Evolutionary conservation across 2,888 invertebrate species (phyloP).

Genomic region (Malthinus seriepunctatus): DNA sequence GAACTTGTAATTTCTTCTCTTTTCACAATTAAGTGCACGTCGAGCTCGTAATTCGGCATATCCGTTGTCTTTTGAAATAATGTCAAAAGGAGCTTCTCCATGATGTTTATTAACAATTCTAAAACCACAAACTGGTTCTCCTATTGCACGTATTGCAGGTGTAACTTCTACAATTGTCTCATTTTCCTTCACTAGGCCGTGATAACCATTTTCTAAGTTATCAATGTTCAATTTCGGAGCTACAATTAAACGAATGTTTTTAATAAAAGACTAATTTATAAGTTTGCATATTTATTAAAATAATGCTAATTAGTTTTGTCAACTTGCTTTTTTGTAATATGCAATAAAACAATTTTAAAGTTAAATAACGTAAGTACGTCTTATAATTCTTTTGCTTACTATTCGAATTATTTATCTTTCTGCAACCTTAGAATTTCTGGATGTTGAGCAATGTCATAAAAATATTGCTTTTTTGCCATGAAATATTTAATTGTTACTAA

Average conservation of each 20-base stretch:
- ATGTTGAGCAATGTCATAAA: no score
- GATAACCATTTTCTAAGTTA: conserved; percentile 86
- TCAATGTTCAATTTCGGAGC: conserved; percentile 76
- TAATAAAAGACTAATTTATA: no score
- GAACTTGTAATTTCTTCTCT: conserved; percentile 92
- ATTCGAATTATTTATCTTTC: no score
- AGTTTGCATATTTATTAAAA: no score
- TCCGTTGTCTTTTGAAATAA: conserved; percentile 59
- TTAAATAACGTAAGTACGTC: no score
- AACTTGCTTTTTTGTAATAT: no score
- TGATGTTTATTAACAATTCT: conserved; percentile 90
- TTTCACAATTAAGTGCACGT: conserved; percentile 89
- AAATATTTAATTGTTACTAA: no score
- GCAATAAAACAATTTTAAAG: no score
- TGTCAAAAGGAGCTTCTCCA: conserved; percentile 86
- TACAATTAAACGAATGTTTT: conserved; percentile 50
- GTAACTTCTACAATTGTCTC: conserved; percentile 91
- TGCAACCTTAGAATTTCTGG: no score
- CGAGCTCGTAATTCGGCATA: conserved; percentile 84
- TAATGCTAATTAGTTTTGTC: no score
- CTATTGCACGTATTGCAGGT: conserved; percentile 84
- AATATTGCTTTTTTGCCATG: no score
- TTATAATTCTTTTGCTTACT: no score
- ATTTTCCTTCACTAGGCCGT: conserved; percentile 90
- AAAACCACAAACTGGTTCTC: conserved; percentile 79